phyloP scores from a whole-genome alignment of 2,888 invertebrate genomes.

The Platynereis dumerilii region DNA sequence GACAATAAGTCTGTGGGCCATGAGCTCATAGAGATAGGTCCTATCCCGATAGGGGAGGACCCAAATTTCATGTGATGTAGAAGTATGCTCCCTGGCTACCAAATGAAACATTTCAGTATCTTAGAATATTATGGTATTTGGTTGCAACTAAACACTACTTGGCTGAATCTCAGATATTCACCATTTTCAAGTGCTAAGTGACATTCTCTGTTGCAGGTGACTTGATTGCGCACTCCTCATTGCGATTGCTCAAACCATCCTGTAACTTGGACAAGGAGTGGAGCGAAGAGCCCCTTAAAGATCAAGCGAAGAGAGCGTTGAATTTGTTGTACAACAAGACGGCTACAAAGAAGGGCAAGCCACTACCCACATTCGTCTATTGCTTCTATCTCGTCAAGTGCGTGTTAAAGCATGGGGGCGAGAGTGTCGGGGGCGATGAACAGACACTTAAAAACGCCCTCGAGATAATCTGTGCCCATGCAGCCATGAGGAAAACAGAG shows the following conservation, averaged over 20 bases:
- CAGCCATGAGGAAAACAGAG: constrained; percentile 68
- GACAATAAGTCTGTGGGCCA: too few relatives aligned
- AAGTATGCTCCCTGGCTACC: too few relatives aligned
- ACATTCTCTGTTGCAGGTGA: too few relatives aligned
- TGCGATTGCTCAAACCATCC: constrained; percentile 79
- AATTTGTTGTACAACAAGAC: constrained; percentile 63
- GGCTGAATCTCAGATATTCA: too few relatives aligned
- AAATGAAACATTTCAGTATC: too few relatives aligned
- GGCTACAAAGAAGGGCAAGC: constrained; percentile 3
- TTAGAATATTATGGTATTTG: too few relatives aligned
- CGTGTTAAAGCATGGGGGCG: constrained; percentile 23
- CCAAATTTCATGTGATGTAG: too few relatives aligned
- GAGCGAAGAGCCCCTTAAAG: constrained; percentile 74
- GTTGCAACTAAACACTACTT: too few relatives aligned
- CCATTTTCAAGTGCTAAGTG: too few relatives aligned
- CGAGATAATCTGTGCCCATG: constrained; percentile 69
- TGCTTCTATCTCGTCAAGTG: constrained; percentile 76
- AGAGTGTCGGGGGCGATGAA: constrained; percentile 44
- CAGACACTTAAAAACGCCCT: constrained; percentile 52
- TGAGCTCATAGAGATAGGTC: too few relatives aligned
- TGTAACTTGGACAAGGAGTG: constrained; percentile 81
- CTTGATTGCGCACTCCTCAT: constrained; percentile 74
- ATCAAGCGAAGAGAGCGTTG: constrained; percentile 73
- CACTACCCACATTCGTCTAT: constrained; percentile 81
- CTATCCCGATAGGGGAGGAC: too few relatives aligned